Conservation (phyloP, 2,113 vertebrate species). For the Ptilonorhynchus violaceus region DNA sequence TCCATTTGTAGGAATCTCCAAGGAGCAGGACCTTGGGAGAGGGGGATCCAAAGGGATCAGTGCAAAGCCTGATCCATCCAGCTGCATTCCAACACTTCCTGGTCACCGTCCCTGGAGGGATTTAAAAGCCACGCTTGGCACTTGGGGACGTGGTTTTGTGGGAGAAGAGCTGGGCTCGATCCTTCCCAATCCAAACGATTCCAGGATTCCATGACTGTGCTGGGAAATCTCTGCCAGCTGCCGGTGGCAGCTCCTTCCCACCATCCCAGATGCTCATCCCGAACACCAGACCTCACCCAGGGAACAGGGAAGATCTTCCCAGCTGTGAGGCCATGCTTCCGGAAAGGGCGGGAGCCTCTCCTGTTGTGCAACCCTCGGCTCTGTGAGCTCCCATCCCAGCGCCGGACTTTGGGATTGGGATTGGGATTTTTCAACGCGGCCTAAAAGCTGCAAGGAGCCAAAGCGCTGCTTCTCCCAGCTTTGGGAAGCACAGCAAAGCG, state of each 20-base stretch:
- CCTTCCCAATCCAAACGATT: not conserved
- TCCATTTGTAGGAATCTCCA: not conserved
- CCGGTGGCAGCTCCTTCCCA: not conserved
- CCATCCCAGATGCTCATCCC: not conserved
- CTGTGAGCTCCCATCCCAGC: not conserved
- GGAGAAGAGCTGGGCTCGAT: fast-evolving
- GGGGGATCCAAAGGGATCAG: not conserved
- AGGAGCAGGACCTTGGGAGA: not conserved
- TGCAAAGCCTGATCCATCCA: not conserved
- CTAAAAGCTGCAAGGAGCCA: not conserved
- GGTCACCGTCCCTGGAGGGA: not conserved
- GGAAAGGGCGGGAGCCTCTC: not conserved
- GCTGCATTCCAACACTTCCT: not conserved
- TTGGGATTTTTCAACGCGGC: not conserved
- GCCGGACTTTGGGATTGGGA: not conserved
- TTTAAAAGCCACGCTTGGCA: not conserved
- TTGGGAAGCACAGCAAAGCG: not conserved
- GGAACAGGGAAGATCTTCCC: fast-evolving
- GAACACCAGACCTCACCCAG: not conserved
- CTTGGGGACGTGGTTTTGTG: not conserved
- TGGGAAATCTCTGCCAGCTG: not conserved
- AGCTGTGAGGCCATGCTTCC: not conserved
- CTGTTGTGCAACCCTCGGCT: not conserved
- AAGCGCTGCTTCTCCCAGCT: not conserved
- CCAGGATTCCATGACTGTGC: not conserved